Conservation (phyloP, 2,888 invertebrate species). For the Drosophila kambysellisi region DNA sequence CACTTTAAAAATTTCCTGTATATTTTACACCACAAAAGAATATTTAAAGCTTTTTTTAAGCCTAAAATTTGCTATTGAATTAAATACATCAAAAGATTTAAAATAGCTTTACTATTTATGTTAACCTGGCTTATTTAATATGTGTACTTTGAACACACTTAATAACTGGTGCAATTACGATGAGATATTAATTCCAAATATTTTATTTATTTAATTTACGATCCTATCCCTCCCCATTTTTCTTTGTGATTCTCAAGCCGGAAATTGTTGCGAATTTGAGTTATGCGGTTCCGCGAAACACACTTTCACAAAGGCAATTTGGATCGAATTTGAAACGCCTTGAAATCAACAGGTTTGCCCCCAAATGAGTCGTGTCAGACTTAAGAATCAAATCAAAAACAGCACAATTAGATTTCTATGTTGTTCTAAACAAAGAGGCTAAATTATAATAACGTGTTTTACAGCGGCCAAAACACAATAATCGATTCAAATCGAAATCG, state of each 20-base stretch:
- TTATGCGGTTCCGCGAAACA: slow-evolving; percentile 52
- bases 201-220: slow-evolving; percentile 12
- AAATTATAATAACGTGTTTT: slow-evolving; percentile 47
- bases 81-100: background rate
- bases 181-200: slow-evolving; percentile 23
- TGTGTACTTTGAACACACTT: background rate
- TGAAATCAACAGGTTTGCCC: slow-evolving; percentile 50
- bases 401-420: slow-evolving; percentile 9
- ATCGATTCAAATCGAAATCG: slow-evolving; percentile 30
- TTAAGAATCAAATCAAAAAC: background rate
- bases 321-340: slow-evolving; percentile 51
- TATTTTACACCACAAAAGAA: slow-evolving; percentile 5
- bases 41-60: background rate
- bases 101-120: background rate
- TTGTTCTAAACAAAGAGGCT: slow-evolving; percentile 16
- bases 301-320: slow-evolving; percentile 53
- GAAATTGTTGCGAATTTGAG: slow-evolving; percentile 46
- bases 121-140: background rate
- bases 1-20: background rate
- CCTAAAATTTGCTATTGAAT: too few species aligned
- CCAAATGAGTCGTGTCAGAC: slow-evolving; percentile 3
- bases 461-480: slow-evolving; percentile 14
- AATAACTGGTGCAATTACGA: background rate
- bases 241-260: slow-evolving; percentile 38
- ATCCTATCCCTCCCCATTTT: background rate